phyloP scores from a whole-genome alignment of 2,888 invertebrate species.

The Cremastinae sp. region DNA sequence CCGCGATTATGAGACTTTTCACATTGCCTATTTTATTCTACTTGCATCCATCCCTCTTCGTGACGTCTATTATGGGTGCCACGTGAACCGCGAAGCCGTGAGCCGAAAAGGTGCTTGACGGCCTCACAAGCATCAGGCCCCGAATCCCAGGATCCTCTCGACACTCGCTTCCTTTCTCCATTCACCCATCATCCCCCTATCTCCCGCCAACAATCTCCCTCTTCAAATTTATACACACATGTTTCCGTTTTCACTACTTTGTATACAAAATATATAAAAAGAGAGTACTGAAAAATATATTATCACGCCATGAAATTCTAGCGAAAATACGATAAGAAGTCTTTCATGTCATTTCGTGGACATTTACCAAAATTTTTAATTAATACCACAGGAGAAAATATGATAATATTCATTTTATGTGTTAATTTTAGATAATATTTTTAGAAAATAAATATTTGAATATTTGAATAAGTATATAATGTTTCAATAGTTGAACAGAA shows the following conservation, averaged over 20 bases:
- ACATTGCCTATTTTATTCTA: slow-evolving; percentile 14
- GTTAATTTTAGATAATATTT: no score
- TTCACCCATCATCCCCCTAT: slow-evolving; percentile 50
- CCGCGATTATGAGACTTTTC: slow-evolving; percentile 49
- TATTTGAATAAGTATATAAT: no score
- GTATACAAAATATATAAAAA: not conserved
- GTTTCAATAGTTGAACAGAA: no score
- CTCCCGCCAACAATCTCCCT: slow-evolving; percentile 48
- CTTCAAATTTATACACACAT: slow-evolving; percentile 17
- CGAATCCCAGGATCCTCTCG: slow-evolving; percentile 50
- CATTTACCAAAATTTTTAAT: no score
- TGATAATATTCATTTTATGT: no score
- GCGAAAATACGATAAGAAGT: no score
- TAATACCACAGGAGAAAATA: no score
- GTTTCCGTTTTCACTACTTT: not conserved
- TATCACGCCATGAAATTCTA: no score
- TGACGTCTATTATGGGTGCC: slow-evolving; percentile 45
- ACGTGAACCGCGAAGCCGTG: slow-evolving; percentile 55
- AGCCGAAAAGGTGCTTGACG: slow-evolving; percentile 60
- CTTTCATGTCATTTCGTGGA: no score
- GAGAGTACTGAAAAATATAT: not conserved
- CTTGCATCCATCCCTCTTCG: slow-evolving; percentile 24
- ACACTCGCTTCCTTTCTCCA: slow-evolving; percentile 50
- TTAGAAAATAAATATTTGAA: no score
- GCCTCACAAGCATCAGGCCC: slow-evolving; percentile 40